These are phyloP conservation scores for Tetropium fuscum DNA, from an alignment of 2,888 invertebrate species.

Conservation along the genomic window DNA sequence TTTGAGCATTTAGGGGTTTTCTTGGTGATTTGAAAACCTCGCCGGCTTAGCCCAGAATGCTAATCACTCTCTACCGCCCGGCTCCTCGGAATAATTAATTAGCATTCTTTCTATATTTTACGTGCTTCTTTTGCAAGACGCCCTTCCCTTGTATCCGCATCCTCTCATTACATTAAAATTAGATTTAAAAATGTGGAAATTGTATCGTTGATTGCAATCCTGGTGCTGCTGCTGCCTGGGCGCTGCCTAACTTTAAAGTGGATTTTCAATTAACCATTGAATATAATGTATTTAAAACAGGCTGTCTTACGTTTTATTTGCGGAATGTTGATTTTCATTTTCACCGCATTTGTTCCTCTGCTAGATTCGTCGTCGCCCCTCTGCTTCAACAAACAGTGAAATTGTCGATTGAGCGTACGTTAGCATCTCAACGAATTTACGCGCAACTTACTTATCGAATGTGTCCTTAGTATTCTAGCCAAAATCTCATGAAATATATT, in stretches of 20 bases:
- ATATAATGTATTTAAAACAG: slow-evolving; percentile 63
- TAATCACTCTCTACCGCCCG: slow-evolving; percentile 70
- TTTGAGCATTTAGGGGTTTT: slow-evolving; percentile 33
- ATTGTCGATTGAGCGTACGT: too few relatives aligned
- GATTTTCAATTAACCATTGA: slow-evolving; percentile 67
- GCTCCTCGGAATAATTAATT: slow-evolving; percentile 72
- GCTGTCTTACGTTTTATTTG: slow-evolving; percentile 14
- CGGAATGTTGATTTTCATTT: slow-evolving; percentile 7
- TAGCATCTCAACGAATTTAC: too few relatives aligned
- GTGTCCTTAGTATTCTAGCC: too few relatives aligned
- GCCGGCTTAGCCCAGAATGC: slow-evolving; percentile 62
- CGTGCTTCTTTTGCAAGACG: slow-evolving; percentile 62
- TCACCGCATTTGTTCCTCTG: not conserved
- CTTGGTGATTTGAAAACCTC: slow-evolving; percentile 44
- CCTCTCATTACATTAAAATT: slow-evolving; percentile 65
- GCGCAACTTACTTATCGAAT: too few relatives aligned
- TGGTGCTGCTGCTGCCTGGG: slow-evolving; percentile 43
- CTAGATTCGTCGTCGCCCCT: too few relatives aligned
- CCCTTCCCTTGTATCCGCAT: slow-evolving; percentile 51
- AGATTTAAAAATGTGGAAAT: slow-evolving; percentile 68
- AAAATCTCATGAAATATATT: too few relatives aligned
- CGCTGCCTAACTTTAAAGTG: slow-evolving; percentile 62
- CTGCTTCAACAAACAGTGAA: too few relatives aligned
- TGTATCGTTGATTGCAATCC: slow-evolving; percentile 67
- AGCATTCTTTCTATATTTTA: slow-evolving; percentile 70